phyloP scores from a whole-genome alignment of 2,888 invertebrate genomes.

The Stratiomys singularior region DNA sequence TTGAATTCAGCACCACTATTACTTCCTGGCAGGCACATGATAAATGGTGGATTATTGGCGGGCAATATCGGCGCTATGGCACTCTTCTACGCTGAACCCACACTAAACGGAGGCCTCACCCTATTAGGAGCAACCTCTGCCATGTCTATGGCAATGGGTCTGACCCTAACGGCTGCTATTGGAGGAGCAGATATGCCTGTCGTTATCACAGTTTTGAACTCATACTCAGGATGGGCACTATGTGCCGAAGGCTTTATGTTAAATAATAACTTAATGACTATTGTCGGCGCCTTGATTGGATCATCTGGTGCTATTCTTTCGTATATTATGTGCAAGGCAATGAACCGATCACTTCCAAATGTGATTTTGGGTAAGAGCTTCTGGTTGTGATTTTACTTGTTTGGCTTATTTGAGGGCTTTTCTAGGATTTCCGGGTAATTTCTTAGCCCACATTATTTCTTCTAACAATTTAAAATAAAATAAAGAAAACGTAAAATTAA shows the following conservation, averaged over 20 bases:
- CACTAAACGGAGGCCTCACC: constrained; percentile 75
- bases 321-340: constrained; percentile 93
- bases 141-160: constrained; percentile 83
- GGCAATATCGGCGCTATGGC: constrained; percentile 72
- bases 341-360: constrained; percentile 86
- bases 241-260: constrained; percentile 96
- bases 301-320: constrained; percentile 92
- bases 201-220: constrained; percentile 91
- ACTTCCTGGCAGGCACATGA: constrained; percentile 82
- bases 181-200: constrained; percentile 96
- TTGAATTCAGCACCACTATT: constrained; percentile 83
- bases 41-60: constrained; percentile 76
- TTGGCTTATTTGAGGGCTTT: no score
- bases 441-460: no score
- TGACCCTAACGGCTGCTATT: constrained; percentile 88
- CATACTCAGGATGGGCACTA: constrained; percentile 92
- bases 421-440: no score
- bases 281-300: constrained; percentile 90
- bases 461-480: no score
- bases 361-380: constrained; percentile 84
- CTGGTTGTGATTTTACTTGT: no score
- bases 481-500: no score
- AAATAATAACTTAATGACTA: constrained; percentile 91
- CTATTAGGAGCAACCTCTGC: constrained; percentile 80
- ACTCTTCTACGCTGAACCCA: constrained; percentile 70